phyloP scores from a whole-genome alignment of 2,113 vertebrate species.

The Gasterosteus aculeatus region DNA sequence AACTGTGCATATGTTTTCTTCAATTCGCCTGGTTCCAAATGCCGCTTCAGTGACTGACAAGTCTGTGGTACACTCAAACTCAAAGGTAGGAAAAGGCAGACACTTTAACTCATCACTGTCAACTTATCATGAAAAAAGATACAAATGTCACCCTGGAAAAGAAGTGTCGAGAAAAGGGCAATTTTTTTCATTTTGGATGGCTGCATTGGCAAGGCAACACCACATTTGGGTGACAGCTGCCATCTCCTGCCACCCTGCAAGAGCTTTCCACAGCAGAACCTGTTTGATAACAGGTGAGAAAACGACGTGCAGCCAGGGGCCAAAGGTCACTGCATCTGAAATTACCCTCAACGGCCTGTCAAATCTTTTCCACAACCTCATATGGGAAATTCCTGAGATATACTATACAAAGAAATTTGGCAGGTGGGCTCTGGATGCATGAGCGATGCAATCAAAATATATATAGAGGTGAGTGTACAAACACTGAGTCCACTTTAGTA shows the following conservation, averaged over 20 bases:
- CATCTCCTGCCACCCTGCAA: background rate
- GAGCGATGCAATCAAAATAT: conserved; percentile 30
- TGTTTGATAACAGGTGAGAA: conserved; percentile 36
- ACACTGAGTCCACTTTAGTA: conserved; percentile 35
- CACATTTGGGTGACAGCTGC: conserved; percentile 23
- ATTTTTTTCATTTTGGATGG: background rate
- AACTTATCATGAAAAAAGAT: background rate
- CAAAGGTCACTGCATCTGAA: conserved; percentile 29
- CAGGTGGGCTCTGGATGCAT: conserved; percentile 18
- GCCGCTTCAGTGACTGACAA: background rate
- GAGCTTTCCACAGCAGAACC: conserved; percentile 8
- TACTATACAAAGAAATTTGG: conserved; percentile 19
- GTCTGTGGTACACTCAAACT: background rate
- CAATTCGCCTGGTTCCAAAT: background rate
- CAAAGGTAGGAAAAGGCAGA: background rate
- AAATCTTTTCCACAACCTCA: conserved; percentile 25
- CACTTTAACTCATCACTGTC: background rate
- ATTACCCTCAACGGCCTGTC: conserved; percentile 32
- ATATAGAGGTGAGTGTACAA: conserved; percentile 45
- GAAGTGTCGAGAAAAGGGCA: background rate
- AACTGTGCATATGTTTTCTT: background rate
- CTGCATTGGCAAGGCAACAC: background rate
- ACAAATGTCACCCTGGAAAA: background rate
- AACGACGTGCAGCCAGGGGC: conserved; percentile 16
- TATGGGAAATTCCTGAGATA: conserved; percentile 25